These are phyloP conservation scores for Teleiodes luculella DNA, from an alignment of 2,888 invertebrate species.

Conservation along the genomic window DNA sequence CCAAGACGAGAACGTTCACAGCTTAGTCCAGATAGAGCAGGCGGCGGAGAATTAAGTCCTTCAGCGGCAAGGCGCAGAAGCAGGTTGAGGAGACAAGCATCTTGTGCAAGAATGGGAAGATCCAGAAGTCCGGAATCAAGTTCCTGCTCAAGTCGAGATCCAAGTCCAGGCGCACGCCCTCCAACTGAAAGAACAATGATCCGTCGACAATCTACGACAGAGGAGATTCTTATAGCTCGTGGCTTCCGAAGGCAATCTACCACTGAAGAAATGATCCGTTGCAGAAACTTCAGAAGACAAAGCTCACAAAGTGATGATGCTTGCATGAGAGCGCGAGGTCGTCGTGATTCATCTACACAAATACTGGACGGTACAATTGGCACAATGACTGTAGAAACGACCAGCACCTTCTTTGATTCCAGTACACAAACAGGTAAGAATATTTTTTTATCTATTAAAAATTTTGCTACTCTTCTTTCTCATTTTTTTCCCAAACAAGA, in stretches of 20 bases:
- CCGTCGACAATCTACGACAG: slow-evolving; percentile 92
- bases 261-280: slow-evolving; percentile 95
- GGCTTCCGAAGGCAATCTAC: slow-evolving; percentile 94
- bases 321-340: slow-evolving; percentile 82
- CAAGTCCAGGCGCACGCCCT: slow-evolving; percentile 85
- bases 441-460: no score
- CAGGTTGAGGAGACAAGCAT: slow-evolving; percentile 87
- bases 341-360: slow-evolving; percentile 92
- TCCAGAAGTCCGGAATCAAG: slow-evolving; percentile 84
- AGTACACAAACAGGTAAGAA: slow-evolving; percentile 94
- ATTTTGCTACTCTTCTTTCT: no score
- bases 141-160: slow-evolving; percentile 89
- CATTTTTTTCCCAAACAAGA: background rate
- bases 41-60: slow-evolving; percentile 89
- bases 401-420: slow-evolving; percentile 94
- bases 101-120: slow-evolving; percentile 81
- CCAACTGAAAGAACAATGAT: slow-evolving; percentile 84
- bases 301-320: slow-evolving; percentile 93
- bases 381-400: slow-evolving; percentile 95
- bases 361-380: slow-evolving; percentile 94
- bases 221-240: slow-evolving; percentile 93
- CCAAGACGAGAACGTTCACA: slow-evolving; percentile 87
- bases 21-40: slow-evolving; percentile 87
- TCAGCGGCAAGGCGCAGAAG: slow-evolving; percentile 83
- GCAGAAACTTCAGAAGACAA: slow-evolving; percentile 93